Base-by-base conservation (phyloP, 2,888 invertebrate species). In the Trypoxylon attenuatum region DNA sequence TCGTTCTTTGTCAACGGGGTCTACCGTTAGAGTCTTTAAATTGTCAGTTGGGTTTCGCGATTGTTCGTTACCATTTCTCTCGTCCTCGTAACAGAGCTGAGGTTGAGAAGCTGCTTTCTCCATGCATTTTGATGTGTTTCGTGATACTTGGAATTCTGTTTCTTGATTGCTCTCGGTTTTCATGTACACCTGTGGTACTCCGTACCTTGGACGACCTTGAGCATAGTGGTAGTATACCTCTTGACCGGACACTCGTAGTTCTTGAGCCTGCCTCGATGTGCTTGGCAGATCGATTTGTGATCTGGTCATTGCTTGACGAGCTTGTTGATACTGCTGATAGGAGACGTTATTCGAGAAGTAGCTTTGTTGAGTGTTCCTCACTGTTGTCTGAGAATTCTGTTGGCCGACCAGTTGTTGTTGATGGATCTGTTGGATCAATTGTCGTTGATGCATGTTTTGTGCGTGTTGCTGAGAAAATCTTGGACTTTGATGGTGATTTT, bases 61-160 rank as follows among this genome's bases (percentile, higher is more conserved):
- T 22, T 52, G 59, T 6, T 77, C 78, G 8, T 69, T 77, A 5
- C 59, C 57, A 10, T 33, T 10, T 39, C 75, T 77, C n/a, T 89
- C 89, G 41, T 89, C 89, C 18, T 90, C 89, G 65, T 87, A 90
- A 25, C 91, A 87, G 2, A 93, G 87, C 75, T 93, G 93, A 1
- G 93, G 93, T 75, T 93, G 92, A 0, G 93, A 93, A 0, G 91
- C 88, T 0, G 92, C 90, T 51, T 85, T 85, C 58, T 84, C 86
- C 51, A 86, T 85, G 4, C 82, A 78, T 6, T 80, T 82, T 0
- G 76, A 69, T 2, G 84, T 82, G 71, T 83, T 85, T 13, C 80
- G 65, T n/a, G n/a, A n/a, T 27, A 81, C 71, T 47, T 84, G 84
- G 23, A 83, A 84, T 42, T 85, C 84, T 0, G 52, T 61, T 4